Evolutionary conservation across 2,888 invertebrate genomes (phyloP).

Genomic region (Phortica okadai): DNA sequence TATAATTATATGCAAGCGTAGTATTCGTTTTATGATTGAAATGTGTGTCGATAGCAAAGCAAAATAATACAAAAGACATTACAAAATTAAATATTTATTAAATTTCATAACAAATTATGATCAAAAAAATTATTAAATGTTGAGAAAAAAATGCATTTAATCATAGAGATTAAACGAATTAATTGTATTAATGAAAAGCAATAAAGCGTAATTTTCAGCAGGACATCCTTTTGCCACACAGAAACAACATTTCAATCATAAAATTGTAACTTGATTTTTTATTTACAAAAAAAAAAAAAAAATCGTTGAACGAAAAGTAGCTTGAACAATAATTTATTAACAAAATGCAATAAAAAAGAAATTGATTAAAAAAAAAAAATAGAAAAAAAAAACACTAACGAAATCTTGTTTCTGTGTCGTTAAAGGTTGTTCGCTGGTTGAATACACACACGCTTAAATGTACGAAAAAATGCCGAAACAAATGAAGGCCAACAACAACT

Average conservation of each 20-base stretch:
- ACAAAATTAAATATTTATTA: conserved; percentile 15
- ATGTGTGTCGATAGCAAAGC: conserved; percentile 74
- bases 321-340: conserved; percentile 13
- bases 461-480: conserved; percentile 47
- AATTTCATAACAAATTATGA: conserved; percentile 37
- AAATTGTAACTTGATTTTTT: conserved; percentile 48
- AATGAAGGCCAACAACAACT: conserved; percentile 42
- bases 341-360: conserved; percentile 35
- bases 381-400: conserved; percentile 70
- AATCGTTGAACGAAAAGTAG: conserved; percentile 13
- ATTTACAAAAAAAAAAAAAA: conserved; percentile 42
- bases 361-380: conserved; percentile 43
- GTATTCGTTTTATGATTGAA: conserved; percentile 77
- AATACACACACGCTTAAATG: conserved; percentile 48
- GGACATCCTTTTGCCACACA: conserved; percentile 77
- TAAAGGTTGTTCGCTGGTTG: conserved; percentile 79
- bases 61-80: conserved; percentile 28
- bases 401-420: conserved; percentile 79
- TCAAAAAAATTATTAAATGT: conserved; percentile 43
- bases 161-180: conserved; percentile 41
- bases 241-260: conserved; percentile 78
- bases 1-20: conserved; percentile 32
- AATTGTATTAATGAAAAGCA: conserved; percentile 51
- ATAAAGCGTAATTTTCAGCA: conserved; percentile 57
- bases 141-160: conserved; percentile 24